Conservation (phyloP, 2,797 vertebrate species). For the Neopelma chrysocephalum region DNA sequence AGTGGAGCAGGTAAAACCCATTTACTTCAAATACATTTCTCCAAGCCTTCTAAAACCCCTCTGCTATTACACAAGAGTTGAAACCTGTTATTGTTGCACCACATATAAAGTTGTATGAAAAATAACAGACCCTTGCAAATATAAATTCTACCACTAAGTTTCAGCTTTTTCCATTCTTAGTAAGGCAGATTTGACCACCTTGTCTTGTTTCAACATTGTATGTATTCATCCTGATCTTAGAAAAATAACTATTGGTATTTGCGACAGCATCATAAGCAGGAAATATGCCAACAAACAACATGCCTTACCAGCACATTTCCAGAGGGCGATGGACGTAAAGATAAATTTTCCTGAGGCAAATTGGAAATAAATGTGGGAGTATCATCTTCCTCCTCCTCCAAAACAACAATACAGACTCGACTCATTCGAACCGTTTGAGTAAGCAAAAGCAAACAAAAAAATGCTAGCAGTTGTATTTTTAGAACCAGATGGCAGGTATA, state of each 20-base stretch:
- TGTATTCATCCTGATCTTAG: not conserved
- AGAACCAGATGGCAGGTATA: slow-evolving; percentile 49
- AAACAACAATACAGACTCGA: slow-evolving; percentile 98
- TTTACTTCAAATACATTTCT: not conserved
- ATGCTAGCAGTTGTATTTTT: slow-evolving; percentile 38
- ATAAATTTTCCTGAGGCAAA: slow-evolving; percentile 77
- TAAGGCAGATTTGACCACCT: not conserved
- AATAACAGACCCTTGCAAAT: not conserved
- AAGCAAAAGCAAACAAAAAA: slow-evolving; percentile 48
- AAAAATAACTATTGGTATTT: not conserved
- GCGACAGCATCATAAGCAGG: not conserved
- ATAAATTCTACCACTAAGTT: not conserved
- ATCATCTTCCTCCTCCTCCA: slow-evolving; percentile 99
- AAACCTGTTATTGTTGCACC: not conserved
- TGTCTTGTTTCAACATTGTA: not conserved
- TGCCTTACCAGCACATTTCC: slow-evolving; percentile 82
- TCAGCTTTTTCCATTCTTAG: not conserved
- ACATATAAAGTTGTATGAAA: not conserved
- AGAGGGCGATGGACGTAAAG: slow-evolving; percentile 68
- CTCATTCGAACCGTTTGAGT: slow-evolving; percentile 87
- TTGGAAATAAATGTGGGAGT: slow-evolving; percentile 84
- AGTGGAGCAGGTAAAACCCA: not conserved
- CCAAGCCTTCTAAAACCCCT: not conserved
- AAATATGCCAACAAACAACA: slow-evolving; percentile 55
- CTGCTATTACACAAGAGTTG: not conserved